These are phyloP conservation scores for Zaprionus kolodkinae DNA, from an alignment of 1,140 invertebrate genomes.

Conservation along the genomic window DNA sequence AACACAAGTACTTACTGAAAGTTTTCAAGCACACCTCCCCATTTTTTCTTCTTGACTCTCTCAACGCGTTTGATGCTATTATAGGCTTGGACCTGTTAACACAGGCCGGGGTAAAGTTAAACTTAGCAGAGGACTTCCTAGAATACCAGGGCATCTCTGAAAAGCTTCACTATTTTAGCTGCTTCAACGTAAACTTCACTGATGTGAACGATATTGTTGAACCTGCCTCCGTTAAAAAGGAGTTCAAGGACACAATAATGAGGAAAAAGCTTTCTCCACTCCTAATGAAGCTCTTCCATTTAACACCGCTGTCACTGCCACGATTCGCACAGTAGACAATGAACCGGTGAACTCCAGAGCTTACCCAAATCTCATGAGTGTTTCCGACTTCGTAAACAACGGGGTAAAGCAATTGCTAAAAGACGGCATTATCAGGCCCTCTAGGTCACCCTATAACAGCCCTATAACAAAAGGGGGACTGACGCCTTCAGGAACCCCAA, in stretches of 20 bases:
- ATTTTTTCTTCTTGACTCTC: constrained; percentile 11
- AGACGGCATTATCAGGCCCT: too few species aligned
- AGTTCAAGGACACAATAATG: background rate
- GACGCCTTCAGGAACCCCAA: too few species aligned
- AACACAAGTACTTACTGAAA: background rate
- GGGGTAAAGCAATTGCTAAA: too few species aligned
- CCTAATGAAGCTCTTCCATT: too few species aligned
- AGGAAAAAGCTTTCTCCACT: background rate
- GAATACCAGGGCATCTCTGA: background rate
- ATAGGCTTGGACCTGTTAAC: constrained; percentile 7
- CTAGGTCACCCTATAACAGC: too few species aligned
- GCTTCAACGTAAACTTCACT: background rate
- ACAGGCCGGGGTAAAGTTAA: constrained; percentile 10
- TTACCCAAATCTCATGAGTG: too few species aligned
- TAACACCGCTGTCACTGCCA: too few species aligned
- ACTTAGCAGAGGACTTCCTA: background rate
- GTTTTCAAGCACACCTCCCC: constrained; percentile 18
- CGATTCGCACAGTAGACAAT: too few species aligned
- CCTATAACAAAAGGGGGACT: too few species aligned
- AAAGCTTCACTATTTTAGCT: background rate
- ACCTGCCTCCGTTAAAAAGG: background rate
- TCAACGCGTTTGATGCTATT: background rate
- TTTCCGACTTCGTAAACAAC: too few species aligned
- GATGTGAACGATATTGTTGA: background rate
- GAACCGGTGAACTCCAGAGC: too few species aligned